These are phyloP conservation scores for Agelastica alni DNA, from an alignment of 2,888 invertebrate genomes.

Conservation along the genomic window DNA sequence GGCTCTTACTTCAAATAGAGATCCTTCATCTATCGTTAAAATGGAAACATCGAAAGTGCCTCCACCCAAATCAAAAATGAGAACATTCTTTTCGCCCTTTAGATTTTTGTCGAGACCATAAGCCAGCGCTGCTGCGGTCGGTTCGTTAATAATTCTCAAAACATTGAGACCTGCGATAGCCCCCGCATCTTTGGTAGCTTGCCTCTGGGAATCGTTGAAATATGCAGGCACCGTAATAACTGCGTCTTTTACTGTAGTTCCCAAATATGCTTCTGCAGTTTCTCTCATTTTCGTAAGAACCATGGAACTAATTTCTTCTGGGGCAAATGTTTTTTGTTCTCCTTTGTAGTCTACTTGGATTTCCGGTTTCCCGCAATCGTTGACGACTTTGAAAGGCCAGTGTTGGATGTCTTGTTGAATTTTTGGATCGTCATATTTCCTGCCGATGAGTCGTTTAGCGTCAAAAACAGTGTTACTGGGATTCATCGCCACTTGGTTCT, in stretches of 20 bases:
- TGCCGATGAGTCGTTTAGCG: conserved; percentile 78
- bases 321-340: conserved; percentile 66
- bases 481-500: conserved; percentile 74
- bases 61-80: conserved; percentile 67
- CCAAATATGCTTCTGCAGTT: conserved; percentile 52
- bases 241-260: conserved; percentile 64
- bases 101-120: conserved; percentile 44
- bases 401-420: conserved; percentile 81
- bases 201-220: conserved; percentile 71
- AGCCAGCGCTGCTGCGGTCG: conserved; percentile 51
- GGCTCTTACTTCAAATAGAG: conserved; percentile 82
- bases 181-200: conserved; percentile 83
- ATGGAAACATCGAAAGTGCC: conserved; percentile 84
- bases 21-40: conserved; percentile 78
- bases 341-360: conserved; percentile 71
- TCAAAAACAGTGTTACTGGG: conserved; percentile 74
- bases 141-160: conserved; percentile 81
- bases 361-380: conserved; percentile 68
- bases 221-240: conserved; percentile 44
- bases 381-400: conserved; percentile 80
- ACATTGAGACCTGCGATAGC: conserved; percentile 67
- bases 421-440: conserved; percentile 74
- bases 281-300: conserved; percentile 57
- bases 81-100: conserved; percentile 62
- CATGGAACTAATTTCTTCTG: conserved; percentile 76